Base-by-base conservation (phyloP, 2,797 vertebrate species). In the Centropyge bicolor region DNA sequence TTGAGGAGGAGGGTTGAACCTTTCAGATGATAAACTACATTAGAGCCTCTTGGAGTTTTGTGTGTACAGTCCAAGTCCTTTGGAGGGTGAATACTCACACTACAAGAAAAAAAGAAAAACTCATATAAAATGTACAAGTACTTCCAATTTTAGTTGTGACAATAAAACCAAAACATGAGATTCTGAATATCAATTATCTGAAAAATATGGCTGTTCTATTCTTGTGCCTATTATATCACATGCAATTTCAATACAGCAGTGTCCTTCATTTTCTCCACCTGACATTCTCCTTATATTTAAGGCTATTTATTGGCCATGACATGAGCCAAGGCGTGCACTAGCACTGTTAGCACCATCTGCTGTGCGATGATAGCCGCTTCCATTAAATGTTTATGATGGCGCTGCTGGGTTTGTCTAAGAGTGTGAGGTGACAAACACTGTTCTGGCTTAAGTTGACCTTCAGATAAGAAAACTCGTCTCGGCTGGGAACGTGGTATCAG, bases 381-480 rank as follows among this genome's bases (percentile, higher is more conserved):
- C 74, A 93, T 94, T 93, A 93, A 94, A 95, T 82, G 89, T 91
- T 93, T 92, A 90, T 81, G 86, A 80, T 52, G 87, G 62, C 67
- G 45, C 81, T 71, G 84, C 72, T 70, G 91, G 87, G 79, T 85
- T 86, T 86, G 83, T 75, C 76, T 85, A 83, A 82, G 87, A 90
- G 85, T 76, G 80, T 36, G 86, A 78, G 78, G 86, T 88, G 91
- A 90, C 83, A 90, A 90, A 91, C 78, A 77, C 76, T 46, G 85
- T 65, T 85, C 82, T 79, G 86, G 89, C 84, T 86, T 79, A 77
- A 84, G 87, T 84, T 81, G 88, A 94, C 94, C 92, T 95, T 92
- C 90, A 93, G 91, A 92, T 90, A 90, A 91, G 84, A 89, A 85
- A 86, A 86, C 76, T 67, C 31, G 19, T 84, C 76, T 83, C 74